Evolutionary conservation across 2,888 invertebrate species (phyloP).

Genomic region (Rhagonycha lutea): DNA sequence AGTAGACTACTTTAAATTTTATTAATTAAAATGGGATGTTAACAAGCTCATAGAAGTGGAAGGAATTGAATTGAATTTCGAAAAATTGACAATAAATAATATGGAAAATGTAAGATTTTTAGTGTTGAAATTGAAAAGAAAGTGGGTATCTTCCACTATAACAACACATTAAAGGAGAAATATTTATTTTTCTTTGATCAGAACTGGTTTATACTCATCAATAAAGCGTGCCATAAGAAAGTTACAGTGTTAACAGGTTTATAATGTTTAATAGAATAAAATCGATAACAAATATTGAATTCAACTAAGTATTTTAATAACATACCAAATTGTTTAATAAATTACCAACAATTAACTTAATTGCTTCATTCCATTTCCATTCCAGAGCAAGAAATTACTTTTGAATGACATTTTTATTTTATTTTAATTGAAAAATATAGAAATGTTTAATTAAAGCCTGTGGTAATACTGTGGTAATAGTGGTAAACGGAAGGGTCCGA

Average conservation of each 20-base stretch:
- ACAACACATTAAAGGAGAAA: background rate
- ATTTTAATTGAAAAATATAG: background rate
- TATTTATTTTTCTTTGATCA: conserved; percentile 3
- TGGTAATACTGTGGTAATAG: too few species aligned
- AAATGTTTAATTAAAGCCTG: background rate
- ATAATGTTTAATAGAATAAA: background rate
- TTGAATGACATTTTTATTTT: background rate
- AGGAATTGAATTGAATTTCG: background rate
- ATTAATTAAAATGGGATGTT: background rate
- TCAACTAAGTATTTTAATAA: background rate
- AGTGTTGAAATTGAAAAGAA: background rate
- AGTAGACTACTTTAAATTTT: background rate
- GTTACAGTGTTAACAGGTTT: conserved; percentile 1
- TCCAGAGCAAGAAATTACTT: background rate
- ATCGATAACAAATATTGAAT: background rate
- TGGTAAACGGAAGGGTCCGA: too few species aligned
- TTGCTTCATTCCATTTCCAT: background rate
- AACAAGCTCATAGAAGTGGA: background rate
- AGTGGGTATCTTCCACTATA: background rate
- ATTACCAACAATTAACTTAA: background rate
- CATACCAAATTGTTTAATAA: background rate
- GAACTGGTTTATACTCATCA: background rate
- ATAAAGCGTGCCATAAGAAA: conserved; percentile 3
- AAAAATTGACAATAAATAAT: background rate
- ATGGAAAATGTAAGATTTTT: background rate